A percentile compares a stretch with the other conserved stretches of the same genome.
Conservation (phyloP, 2,888 invertebrate species). For the Acanthoscelides obtectus region DNA sequence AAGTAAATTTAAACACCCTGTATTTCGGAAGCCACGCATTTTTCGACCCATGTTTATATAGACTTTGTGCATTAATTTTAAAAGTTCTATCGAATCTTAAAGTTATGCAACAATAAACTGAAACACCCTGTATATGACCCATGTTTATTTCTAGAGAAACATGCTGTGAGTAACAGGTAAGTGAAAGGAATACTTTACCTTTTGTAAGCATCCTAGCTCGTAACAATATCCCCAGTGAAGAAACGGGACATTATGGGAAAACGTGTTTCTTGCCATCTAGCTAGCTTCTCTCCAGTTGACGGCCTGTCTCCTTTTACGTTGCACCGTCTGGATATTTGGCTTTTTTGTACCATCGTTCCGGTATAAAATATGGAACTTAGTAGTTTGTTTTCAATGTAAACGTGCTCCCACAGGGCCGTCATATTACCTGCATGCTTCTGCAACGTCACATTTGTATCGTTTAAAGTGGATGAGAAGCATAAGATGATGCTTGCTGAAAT, state of each 20-base stretch:
- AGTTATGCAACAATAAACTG: too few species aligned
- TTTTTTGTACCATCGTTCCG: background rate
- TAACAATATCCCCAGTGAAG: background rate
- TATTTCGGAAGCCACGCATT: too few species aligned
- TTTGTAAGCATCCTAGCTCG: background rate
- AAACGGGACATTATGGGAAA: background rate
- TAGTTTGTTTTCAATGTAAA: background rate
- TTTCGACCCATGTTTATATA: too few species aligned
- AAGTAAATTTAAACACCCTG: too few species aligned
- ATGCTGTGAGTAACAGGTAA: background rate
- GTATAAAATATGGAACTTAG: background rate
- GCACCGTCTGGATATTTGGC: background rate
- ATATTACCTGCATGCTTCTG: background rate
- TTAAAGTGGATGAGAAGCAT: background rate
- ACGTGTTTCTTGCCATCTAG: background rate
- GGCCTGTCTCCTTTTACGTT: background rate
- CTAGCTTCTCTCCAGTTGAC: background rate
- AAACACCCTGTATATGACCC: too few species aligned
- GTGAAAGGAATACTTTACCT: background rate
- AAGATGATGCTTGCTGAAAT: background rate
- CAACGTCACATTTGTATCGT: background rate
- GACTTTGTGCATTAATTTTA: too few species aligned
- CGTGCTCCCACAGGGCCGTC: background rate
- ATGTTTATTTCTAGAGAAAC: too few species aligned
- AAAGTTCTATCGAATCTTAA: too few species aligned